Base-by-base conservation (phyloP, 2,888 invertebrate genomes). In the Sesia bembeciformis region DNA sequence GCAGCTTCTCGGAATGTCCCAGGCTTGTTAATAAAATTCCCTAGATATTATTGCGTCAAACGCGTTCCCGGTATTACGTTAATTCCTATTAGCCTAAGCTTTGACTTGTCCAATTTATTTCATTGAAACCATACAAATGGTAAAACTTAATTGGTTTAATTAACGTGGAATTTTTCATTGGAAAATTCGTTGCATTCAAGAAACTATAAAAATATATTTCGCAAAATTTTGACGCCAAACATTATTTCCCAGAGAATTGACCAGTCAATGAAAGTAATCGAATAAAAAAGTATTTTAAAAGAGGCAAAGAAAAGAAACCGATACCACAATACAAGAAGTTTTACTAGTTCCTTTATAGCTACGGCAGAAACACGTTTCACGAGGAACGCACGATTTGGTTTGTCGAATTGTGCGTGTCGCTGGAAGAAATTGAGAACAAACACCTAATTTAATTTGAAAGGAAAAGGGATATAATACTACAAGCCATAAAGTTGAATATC, bases 291-390 rank as follows among this genome's bases (percentile, higher is more conserved):
- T 23, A 2, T 23, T 23, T 23, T 23, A 23, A 23, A 23, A 23
- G 23, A 23, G 23, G 8, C 63, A 72, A 78, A 77, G 78, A 73
- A 72, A 53, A 61, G 57, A 66, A 72, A 70, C 64, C 59, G 62
- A 72, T 66, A 76, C 67, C 72, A 74, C 67, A 70, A 70, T 74
- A 75, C 78, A 70, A 78, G 81, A 70, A 78, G 81, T 81, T 78
- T 76, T 76, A 77, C 81, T 80, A 78, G 78, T 77, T 78, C 69
- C 72, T 82, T 80, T 81, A 79, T 79, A 69, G 76, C 78, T 77
- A 77, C 70, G 66, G 73, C 72, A 76, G 2, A 23, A 80, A 78
- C 76, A 79, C 78, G 81, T 78, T 81, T 76, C 75, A 70, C 67
- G 68, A 69, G 67, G 77, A 77, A 79, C 75, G 76, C 76, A 77